Conservation (phyloP, 2,113 vertebrate species). For the Brachirus orientalis region DNA sequence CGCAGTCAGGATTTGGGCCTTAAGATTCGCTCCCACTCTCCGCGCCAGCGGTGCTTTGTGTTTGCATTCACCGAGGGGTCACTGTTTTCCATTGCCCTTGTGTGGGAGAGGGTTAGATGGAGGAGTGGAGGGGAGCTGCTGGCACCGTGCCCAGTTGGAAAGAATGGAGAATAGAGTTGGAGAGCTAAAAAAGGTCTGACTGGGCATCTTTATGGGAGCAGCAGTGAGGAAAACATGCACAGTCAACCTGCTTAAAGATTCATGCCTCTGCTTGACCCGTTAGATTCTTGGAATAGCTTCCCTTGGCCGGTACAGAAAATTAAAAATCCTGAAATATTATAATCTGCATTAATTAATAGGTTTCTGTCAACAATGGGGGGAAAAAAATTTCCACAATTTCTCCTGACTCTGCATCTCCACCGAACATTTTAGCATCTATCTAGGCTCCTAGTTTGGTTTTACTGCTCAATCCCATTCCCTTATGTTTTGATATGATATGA, state of each 20-base stretch:
- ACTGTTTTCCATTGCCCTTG: constrained; percentile 61
- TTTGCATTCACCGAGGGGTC: constrained; percentile 55
- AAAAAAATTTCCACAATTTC: no score
- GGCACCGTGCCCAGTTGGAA: constrained; percentile 44
- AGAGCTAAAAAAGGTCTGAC: constrained; percentile 58
- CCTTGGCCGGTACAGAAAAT: background rate
- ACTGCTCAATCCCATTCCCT: no score
- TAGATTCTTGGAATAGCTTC: background rate
- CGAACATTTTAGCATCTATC: no score
- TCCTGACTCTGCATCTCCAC: no score
- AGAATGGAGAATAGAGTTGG: constrained; percentile 40
- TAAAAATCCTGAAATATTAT: background rate
- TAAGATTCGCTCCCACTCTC: constrained; percentile 24
- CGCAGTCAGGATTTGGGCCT: constrained; percentile 53
- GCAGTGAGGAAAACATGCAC: constrained; percentile 44
- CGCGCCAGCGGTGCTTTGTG: constrained; percentile 37
- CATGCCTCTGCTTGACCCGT: constrained; percentile 5
- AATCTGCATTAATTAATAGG: background rate
- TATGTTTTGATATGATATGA: no score
- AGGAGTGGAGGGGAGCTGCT: constrained; percentile 40
- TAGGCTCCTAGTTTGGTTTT: no score
- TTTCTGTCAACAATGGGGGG: background rate
- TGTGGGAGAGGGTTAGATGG: constrained; percentile 57
- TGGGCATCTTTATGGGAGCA: constrained; percentile 38
- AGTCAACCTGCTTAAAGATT: constrained; percentile 52